Percentiles rank a stretch among this genome's conserved stretches.
phyloP scores from a whole-genome alignment of 2,888 invertebrate species.

The Steinernema scapterisci region DNA sequence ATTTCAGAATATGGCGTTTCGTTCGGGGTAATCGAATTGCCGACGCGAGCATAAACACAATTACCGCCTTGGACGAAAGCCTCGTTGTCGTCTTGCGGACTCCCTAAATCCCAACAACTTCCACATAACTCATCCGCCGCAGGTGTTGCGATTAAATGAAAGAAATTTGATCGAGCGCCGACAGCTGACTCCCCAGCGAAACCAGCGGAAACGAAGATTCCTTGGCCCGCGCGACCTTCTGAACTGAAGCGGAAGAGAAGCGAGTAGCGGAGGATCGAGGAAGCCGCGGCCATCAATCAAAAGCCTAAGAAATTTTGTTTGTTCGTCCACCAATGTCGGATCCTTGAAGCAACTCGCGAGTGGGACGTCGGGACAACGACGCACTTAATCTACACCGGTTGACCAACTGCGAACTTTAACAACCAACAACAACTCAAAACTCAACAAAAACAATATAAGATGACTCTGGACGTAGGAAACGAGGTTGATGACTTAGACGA shows the following conservation, averaged over 20 bases:
- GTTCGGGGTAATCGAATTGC: slow-evolving; percentile 8
- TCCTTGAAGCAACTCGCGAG: background rate
- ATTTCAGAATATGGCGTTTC: background rate
- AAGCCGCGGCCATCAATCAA: slow-evolving; percentile 1
- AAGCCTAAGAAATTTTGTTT: slow-evolving; percentile 12
- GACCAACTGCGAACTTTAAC: background rate
- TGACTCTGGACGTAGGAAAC: background rate
- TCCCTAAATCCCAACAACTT: background rate
- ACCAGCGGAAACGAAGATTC: background rate
- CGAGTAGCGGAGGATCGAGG: background rate
- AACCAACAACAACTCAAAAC: slow-evolving; percentile 20
- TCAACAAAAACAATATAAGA: background rate
- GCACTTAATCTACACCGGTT: no score
- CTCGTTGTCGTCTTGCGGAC: no score
- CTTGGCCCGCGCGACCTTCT: background rate
- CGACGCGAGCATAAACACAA: background rate
- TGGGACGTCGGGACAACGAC: no score
- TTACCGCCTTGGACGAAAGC: background rate
- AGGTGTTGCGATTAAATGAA: slow-evolving; percentile 8
- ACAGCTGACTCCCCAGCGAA: slow-evolving; percentile 7
- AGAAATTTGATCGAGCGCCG: background rate
- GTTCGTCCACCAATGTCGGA: background rate
- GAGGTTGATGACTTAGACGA: slow-evolving; percentile 6
- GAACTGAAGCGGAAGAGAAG: background rate
- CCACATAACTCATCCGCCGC: background rate